Conservation (phyloP, 2,888 invertebrate species). For the Hemicrepidius hirtus region DNA sequence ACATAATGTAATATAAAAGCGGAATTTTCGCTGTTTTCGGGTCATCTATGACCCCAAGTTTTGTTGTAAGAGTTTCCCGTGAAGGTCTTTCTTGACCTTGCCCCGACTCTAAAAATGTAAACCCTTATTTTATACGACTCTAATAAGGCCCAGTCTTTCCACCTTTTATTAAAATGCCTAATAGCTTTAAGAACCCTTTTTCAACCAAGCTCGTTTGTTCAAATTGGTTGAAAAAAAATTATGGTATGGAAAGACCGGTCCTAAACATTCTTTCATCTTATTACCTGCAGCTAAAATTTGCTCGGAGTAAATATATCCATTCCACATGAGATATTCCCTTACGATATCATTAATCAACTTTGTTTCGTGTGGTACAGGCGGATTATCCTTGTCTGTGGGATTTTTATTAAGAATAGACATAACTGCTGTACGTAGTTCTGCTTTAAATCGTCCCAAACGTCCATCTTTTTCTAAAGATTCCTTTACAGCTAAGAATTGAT, state of each 20-base stretch:
- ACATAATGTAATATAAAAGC: slow-evolving; percentile 68
- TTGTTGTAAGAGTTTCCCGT: slow-evolving; percentile 67
- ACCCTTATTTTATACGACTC: too few species aligned
- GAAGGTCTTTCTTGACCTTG: slow-evolving; percentile 64
- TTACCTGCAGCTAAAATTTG: slow-evolving; percentile 69
- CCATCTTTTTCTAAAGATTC: slow-evolving; percentile 69
- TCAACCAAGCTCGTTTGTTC: too few species aligned
- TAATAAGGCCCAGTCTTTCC: too few species aligned
- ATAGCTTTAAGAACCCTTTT: too few species aligned
- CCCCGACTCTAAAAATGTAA: slow-evolving; percentile 67
- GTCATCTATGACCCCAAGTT: slow-evolving; percentile 70
- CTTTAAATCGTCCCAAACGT: slow-evolving; percentile 68
- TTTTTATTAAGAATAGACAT: slow-evolving; percentile 68
- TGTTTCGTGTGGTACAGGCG: slow-evolving; percentile 69
- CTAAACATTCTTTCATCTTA: too few species aligned
- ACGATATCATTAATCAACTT: slow-evolving; percentile 79
- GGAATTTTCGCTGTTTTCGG: slow-evolving; percentile 69
- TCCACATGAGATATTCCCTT: slow-evolving; percentile 82
- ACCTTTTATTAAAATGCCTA: too few species aligned
- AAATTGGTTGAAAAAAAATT: too few species aligned
- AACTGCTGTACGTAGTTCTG: slow-evolving; percentile 70
- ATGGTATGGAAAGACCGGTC: too few species aligned
- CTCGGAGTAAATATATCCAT: slow-evolving; percentile 80
- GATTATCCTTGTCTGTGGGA: slow-evolving; percentile 58
- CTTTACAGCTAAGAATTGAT: slow-evolving; percentile 66